Evolutionary conservation across 2,113 vertebrate species (phyloP).

Genomic region (Larimichthys crocea): DNA sequence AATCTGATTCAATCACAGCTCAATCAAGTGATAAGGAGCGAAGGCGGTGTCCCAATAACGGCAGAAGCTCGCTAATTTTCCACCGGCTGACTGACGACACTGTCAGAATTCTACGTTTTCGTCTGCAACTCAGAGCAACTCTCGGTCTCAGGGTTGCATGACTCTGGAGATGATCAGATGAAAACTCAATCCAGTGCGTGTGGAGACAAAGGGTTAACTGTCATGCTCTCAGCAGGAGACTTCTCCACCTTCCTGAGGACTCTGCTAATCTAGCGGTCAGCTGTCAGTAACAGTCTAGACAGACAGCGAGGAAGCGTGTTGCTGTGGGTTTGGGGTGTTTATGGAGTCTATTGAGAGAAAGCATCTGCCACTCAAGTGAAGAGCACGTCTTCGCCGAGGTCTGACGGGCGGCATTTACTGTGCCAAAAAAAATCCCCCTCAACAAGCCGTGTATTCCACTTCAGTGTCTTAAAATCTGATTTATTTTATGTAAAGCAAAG

Average conservation of each 20-base stretch:
- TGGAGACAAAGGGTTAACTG: conserved; percentile 15
- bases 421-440: conserved; percentile 12
- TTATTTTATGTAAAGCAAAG: background rate
- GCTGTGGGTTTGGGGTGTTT: conserved; percentile 35
- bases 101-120: background rate
- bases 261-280: conserved; percentile 25
- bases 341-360: conserved; percentile 45
- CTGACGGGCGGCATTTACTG: conserved; percentile 49
- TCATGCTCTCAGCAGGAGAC: conserved; percentile 2
- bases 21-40: conserved; percentile 14
- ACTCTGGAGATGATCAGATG: conserved; percentile 7
- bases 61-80: background rate
- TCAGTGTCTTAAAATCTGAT: background rate
- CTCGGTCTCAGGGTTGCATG: background rate
- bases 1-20: conserved; percentile 31
- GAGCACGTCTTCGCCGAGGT: conserved; percentile 40
- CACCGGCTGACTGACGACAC: background rate
- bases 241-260: conserved; percentile 6
- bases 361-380: conserved; percentile 45
- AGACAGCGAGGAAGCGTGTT: conserved; percentile 19
- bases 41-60: background rate
- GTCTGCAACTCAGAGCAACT: background rate
- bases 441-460: conserved; percentile 24
- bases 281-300: conserved; percentile 53
- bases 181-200: background rate